Evolutionary conservation across 2,797 vertebrate genomes (phyloP), one percentile per base, ranked within the genome.

Genomic region (Labeo calbasu): DNA sequence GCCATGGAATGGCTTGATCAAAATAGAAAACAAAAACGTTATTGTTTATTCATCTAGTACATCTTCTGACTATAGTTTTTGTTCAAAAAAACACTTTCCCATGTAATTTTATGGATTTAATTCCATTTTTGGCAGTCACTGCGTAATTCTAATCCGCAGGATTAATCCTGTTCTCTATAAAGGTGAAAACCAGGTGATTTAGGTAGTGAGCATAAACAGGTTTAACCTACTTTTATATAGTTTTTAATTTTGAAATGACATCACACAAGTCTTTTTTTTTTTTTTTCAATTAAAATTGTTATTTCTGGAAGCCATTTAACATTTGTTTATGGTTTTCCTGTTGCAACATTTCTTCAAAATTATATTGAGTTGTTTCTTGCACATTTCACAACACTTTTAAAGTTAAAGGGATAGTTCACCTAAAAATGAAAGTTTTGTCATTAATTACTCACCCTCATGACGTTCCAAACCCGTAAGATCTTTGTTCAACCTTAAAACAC

Each of bases 271-370:
- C 8, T 43, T 43, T 43, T 43, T 43, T 5, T 43, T 43, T 43
- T 5, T 7, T 43, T 43, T 43, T 8, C 43, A 57, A 91, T 91
- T 83, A 65, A 32, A 32, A 32, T 32, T 81, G 61, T 77, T 83
- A 46, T 77, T 11, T 77, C 46, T 82, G 87, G 50, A 88, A 87
- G 85, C 59, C 59, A 68, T 61, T 25, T 57, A 59, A 59, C 36
- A 59, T 32, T 32, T 17, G 15, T 65, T 8, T 9, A 57, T 3
- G n/a, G 19, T 57, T 57, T n/a, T 57, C 25, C 71, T 13, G 25
- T 10, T 0, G 48, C 28, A 17, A 55, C 28, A n/a, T 55, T 55
- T 55, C 19, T 36, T 32, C 6, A 1, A 23, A 76, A 75, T 57
- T 1, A 75, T 50, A 50, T 71, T 48, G 25, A 4, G 17, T 48